Evolutionary conservation across 2,888 invertebrate genomes (phyloP), one percentile per base, ranked within the genome.

Genomic region (Gerris lacustris): DNA sequence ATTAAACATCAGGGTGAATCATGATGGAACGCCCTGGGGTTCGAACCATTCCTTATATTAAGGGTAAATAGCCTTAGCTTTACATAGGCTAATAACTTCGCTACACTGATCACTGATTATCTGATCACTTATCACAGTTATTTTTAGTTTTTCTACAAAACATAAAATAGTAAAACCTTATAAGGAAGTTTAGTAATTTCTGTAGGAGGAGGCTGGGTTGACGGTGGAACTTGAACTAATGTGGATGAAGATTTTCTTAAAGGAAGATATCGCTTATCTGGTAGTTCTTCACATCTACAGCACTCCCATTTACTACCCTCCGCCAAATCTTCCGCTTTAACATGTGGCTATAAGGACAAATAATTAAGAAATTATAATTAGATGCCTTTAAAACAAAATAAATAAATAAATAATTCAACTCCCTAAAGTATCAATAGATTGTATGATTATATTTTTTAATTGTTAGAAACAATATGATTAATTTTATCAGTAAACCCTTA

Each of bases 331-430:
- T 73, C 74, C n/a, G 62, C 67, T 15, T 66, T 67, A 18, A 75
- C 72, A 68, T 72, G 72, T 17, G 75, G 75, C 75, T 75, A 66
- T 45, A 74, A 72, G 43, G 45, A 71, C 67, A 68, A 71, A 67
- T 44, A 31, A 31, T 31, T 31, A 31, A 31, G 31, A 31, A 31
- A 31, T 70, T 9, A 15, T 45, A 11, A 31, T 31, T 31, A 31
- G 31, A 31, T 31, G 31, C 31, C 31, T 31, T 31, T 2, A 31
- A 31, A n/a, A n/a, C n/a, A n/a, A 31, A 31, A 31, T 31, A 31
- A 31, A 31, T 31, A 31, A 31, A 31, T 31, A 31, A 2, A 31
- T 2, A 31, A 31, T 31, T 1, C 31, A 31, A 31, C 31, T 31
- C 4, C 31, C 31, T 31, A 4, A 31, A 4, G 31, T 31, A 31